These are phyloP conservation scores for Argyrosomus regius DNA, from an alignment of 2,797 vertebrate species.

Conservation along the genomic window DNA sequence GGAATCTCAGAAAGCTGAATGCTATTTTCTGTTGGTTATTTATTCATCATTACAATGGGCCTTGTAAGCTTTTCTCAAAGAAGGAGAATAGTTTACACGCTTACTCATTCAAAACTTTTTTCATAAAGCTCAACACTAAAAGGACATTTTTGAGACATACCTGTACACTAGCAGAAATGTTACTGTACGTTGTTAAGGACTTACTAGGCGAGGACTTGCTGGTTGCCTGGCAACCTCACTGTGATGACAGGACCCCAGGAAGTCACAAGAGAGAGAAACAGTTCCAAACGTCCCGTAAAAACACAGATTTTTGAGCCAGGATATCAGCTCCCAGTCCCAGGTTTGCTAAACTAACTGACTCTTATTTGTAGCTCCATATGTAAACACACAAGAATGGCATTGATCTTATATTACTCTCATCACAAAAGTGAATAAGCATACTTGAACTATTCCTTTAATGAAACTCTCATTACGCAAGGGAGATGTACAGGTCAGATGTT, in stretches of 20 bases:
- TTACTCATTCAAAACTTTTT: not conserved
- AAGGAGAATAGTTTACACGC: not conserved
- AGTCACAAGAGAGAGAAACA: too few relatives aligned
- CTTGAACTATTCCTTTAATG: not conserved
- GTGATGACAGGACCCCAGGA: too few relatives aligned
- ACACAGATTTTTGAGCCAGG: not conserved
- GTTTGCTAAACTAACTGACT: not conserved
- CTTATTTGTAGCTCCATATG: not conserved
- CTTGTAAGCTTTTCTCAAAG: not conserved
- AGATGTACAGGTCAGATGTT: not conserved
- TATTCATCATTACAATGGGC: not conserved
- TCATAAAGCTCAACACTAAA: not conserved
- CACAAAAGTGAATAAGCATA: not conserved
- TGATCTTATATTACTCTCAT: not conserved
- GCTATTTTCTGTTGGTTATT: not conserved
- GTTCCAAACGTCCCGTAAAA: not conserved
- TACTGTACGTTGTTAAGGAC: too few relatives aligned
- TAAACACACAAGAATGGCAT: not conserved
- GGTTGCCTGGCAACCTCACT: too few relatives aligned
- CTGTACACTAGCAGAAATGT: too few relatives aligned
- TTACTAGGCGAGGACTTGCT: too few relatives aligned
- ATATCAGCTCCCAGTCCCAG: too few relatives aligned
- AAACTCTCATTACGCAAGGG: not conserved
- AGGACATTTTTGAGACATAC: not conserved
- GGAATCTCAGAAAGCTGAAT: slow-evolving; percentile 12